Conservation (phyloP, 2,797 vertebrate species). For the Triplophysa yarkandensis region DNA sequence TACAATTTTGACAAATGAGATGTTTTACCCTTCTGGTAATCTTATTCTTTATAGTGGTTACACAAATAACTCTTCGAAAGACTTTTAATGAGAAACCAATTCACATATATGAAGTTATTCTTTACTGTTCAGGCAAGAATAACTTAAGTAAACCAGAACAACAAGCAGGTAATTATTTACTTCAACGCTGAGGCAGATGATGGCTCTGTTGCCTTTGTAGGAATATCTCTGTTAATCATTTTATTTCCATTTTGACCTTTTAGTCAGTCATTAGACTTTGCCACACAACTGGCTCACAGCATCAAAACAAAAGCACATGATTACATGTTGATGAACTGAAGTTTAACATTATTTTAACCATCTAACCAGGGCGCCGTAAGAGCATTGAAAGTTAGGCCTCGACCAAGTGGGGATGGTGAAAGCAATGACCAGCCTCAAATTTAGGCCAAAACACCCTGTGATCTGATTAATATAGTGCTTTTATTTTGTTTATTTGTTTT, state of each 20-base stretch:
- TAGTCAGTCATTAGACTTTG: slow-evolving; percentile 38
- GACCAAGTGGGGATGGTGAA: too few relatives aligned
- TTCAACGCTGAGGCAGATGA: slow-evolving; percentile 6
- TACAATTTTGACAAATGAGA: background rate
- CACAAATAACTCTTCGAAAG: background rate
- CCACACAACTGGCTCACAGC: slow-evolving; percentile 47
- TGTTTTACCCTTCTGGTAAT: background rate
- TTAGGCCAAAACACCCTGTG: too few relatives aligned
- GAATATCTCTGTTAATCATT: slow-evolving; percentile 64
- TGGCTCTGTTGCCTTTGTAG: slow-evolving; percentile 1
- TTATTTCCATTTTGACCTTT: slow-evolving; percentile 55
- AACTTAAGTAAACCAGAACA: slow-evolving; percentile 25
- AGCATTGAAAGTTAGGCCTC: too few relatives aligned
- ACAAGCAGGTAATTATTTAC: slow-evolving; percentile 48
- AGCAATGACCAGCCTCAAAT: too few relatives aligned
- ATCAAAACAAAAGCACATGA: slow-evolving; percentile 48
- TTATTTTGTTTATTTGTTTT: too few relatives aligned
- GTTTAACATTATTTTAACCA: slow-evolving; percentile 23
- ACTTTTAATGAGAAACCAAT: background rate
- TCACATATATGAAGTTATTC: background rate
- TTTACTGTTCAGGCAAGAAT: background rate
- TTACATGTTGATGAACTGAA: slow-evolving; percentile 14
- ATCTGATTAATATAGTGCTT: too few relatives aligned
- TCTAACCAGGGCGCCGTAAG: too few relatives aligned
- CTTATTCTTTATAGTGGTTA: slow-evolving; percentile 10